Evolutionary conservation across 2,888 invertebrate species (phyloP).

Genomic region (Aethes cnicana): DNA sequence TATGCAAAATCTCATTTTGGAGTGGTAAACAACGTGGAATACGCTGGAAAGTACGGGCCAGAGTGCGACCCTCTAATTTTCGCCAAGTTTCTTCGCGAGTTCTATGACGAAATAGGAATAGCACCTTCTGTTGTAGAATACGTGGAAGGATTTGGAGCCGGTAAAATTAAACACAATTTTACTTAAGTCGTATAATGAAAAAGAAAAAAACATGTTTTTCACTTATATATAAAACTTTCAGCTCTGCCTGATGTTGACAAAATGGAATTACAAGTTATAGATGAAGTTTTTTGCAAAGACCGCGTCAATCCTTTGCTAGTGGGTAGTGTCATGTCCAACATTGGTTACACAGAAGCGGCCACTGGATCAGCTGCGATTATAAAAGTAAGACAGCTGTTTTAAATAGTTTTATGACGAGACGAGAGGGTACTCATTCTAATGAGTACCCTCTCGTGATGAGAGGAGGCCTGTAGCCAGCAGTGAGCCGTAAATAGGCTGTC

Average conservation of each 20-base stretch:
- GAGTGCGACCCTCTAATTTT: constrained; percentile 1
- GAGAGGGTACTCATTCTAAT: too few relatives aligned
- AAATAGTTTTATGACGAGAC: too few relatives aligned
- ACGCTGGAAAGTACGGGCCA: background rate
- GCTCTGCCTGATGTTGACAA: constrained; percentile 45
- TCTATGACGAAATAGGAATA: constrained; percentile 78
- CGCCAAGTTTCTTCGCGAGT: constrained; percentile 7
- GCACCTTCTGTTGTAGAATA: constrained; percentile 77
- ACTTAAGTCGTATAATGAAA: too few relatives aligned
- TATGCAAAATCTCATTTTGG: constrained; percentile 8
- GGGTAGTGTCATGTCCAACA: constrained; percentile 37
- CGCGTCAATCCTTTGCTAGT: constrained; percentile 78
- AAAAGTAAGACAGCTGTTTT: constrained; percentile 72
- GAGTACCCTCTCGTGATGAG: too few relatives aligned
- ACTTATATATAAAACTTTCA: background rate
- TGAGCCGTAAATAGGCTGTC: too few relatives aligned
- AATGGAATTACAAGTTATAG: constrained; percentile 79
- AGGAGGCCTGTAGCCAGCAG: too few relatives aligned
- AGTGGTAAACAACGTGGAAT: background rate
- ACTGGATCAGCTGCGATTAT: constrained; percentile 73
- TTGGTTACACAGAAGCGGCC: constrained; percentile 31
- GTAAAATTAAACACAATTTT: too few relatives aligned
- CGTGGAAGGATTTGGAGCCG: constrained; percentile 86
- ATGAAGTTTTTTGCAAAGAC: constrained; percentile 70
- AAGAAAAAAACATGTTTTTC: too few relatives aligned